Evolutionary conservation across 2,888 invertebrate species (phyloP).

Genomic region (Idaea aversata): DNA sequence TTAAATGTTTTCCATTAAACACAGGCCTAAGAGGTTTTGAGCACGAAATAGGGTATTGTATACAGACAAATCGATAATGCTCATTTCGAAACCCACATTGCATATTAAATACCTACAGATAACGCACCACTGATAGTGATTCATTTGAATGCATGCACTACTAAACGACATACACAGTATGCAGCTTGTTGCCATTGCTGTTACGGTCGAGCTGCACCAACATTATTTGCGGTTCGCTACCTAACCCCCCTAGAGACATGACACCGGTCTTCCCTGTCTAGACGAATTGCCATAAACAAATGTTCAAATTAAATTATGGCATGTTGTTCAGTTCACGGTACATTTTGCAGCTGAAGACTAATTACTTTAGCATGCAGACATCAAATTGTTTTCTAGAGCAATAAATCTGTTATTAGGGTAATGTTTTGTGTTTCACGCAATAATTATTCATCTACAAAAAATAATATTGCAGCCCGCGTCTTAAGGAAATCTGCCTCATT

Average conservation of each 20-base stretch:
- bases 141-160: not conserved
- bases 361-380: not conserved
- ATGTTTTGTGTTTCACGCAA: too few relatives aligned
- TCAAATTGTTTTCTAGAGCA: not conserved
- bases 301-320: slow-evolving; percentile 17
- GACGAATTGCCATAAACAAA: slow-evolving; percentile 47
- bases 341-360: not conserved
- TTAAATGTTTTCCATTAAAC: not conserved
- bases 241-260: slow-evolving; percentile 57
- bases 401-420: not conserved
- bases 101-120: not conserved
- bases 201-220: slow-evolving; percentile 64
- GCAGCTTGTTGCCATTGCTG: slow-evolving; percentile 31
- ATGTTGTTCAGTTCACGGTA: slow-evolving; percentile 9
- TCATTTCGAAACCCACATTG: not conserved
- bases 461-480: not conserved
- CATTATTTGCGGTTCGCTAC: slow-evolving; percentile 70
- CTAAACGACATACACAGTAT: not conserved
- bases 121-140: not conserved
- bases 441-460: too few relatives aligned
- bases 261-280: slow-evolving; percentile 61
- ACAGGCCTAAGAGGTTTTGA: not conserved
- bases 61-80: not conserved
- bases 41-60: not conserved
- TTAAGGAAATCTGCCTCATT: not conserved